Conservation (phyloP, 2,888 invertebrate species). For the Seira sanloemensis region DNA sequence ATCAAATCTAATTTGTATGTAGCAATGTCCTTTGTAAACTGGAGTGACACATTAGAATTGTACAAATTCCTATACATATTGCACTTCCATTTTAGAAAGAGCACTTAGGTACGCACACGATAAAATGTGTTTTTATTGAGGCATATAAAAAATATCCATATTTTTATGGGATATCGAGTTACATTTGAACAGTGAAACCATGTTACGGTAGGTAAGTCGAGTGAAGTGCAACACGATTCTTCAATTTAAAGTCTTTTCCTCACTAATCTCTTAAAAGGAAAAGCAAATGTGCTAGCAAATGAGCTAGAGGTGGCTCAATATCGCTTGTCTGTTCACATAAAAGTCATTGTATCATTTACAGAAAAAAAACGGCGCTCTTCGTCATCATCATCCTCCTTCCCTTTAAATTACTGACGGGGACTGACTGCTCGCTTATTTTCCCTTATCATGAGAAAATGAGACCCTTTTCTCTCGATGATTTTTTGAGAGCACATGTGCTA, state of each 20-base stretch:
- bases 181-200: constrained; percentile 37
- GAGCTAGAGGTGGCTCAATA: neutral
- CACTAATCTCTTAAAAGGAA: constrained; percentile 1
- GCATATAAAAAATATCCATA: neutral
- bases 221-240: constrained; percentile 46
- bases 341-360: neutral
- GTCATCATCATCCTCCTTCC: neutral
- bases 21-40: neutral
- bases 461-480: neutral
- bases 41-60: too few relatives aligned
- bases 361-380: neutral
- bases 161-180: constrained; percentile 30
- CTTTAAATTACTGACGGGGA: neutral
- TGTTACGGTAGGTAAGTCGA: constrained; percentile 43
- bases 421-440: neutral
- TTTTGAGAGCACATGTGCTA: neutral
- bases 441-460: too few relatives aligned
- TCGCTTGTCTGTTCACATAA: neutral
- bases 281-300: constrained; percentile 1
- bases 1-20: constrained; percentile 7
- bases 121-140: constrained; percentile 8
- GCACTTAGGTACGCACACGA: too few relatives aligned
- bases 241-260: constrained; percentile 51
- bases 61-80: too few relatives aligned
- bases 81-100: too few relatives aligned